These are phyloP conservation scores for Florisuga fusca DNA, from an alignment of 2,797 vertebrate species.

Conservation along the genomic window DNA sequence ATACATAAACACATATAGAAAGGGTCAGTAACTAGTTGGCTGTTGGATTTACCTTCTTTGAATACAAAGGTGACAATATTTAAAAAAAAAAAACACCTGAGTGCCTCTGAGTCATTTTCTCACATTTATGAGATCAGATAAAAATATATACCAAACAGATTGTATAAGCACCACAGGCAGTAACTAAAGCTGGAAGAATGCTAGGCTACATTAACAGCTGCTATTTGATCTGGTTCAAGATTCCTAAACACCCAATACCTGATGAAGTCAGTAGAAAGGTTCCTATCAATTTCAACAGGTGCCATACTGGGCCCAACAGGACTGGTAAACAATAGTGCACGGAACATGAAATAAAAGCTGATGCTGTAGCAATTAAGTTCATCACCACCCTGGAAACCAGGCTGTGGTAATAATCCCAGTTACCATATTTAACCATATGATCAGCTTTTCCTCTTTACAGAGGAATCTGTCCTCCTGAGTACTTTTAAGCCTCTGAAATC, in stretches of 20 bases:
- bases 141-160: constrained; percentile 53
- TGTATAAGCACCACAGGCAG: constrained; percentile 55
- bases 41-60: constrained; percentile 3
- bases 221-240: constrained; percentile 8
- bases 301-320: not conserved
- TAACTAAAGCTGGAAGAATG: constrained; percentile 42
- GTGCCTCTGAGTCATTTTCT: constrained; percentile 47
- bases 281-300: not conserved
- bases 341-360: not conserved
- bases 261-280: constrained; percentile 11
- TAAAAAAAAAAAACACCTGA: not conserved
- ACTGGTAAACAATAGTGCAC: not conserved
- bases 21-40: not conserved
- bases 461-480: not conserved
- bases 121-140: constrained; percentile 12
- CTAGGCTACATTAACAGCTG: constrained; percentile 18
- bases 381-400: not conserved
- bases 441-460: not conserved
- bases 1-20: not conserved
- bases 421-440: not conserved
- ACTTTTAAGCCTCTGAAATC: constrained; percentile 2
- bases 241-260: not conserved
- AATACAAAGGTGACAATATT: constrained; percentile 26
- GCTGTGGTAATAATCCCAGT: not conserved
- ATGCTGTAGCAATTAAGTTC: not conserved